Percentiles rank a stretch among this genome's conserved stretches.
These are phyloP conservation scores for Echinometra lucunter DNA, from an alignment of 53 echinoderm and acorn worm species.

Conservation along the genomic window DNA sequence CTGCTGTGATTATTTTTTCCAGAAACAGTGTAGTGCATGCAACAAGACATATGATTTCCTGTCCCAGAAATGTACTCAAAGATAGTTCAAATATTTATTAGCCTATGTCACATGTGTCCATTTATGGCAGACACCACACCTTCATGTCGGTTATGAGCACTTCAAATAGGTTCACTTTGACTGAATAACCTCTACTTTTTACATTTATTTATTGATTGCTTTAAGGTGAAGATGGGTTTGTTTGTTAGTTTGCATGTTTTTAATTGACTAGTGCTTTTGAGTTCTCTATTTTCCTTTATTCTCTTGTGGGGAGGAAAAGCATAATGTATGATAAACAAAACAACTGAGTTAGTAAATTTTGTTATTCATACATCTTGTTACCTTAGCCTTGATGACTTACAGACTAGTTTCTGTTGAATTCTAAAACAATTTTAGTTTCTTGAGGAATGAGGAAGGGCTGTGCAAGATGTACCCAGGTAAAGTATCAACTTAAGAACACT, in stretches of 20 bases:
- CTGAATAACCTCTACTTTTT: not conserved
- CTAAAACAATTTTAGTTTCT: too few relatives aligned
- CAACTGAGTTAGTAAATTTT: too few relatives aligned
- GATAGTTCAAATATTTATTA: too few relatives aligned
- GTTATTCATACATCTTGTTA: too few relatives aligned
- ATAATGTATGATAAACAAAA: too few relatives aligned
- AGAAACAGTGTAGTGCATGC: not conserved
- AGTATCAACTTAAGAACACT: too few relatives aligned
- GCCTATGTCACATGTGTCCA: not conserved
- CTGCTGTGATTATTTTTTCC: not conserved
- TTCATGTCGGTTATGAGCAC: not conserved
- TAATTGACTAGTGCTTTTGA: not conserved
- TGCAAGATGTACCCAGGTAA: too few relatives aligned
- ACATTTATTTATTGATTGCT: not conserved
- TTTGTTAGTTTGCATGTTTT: not conserved
- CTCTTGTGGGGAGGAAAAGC: too few relatives aligned
- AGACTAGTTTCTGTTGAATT: too few relatives aligned
- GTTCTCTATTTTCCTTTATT: too few relatives aligned
- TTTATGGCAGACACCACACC: not conserved
- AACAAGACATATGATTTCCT: not conserved
- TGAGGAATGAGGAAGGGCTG: too few relatives aligned
- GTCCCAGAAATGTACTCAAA: not conserved
- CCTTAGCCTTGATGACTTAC: too few relatives aligned
- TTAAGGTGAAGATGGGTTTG: not conserved
- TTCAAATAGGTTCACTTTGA: not conserved